Conservation (phyloP, 2,113 vertebrate species). For the Acrocephalus arundinaceus region DNA sequence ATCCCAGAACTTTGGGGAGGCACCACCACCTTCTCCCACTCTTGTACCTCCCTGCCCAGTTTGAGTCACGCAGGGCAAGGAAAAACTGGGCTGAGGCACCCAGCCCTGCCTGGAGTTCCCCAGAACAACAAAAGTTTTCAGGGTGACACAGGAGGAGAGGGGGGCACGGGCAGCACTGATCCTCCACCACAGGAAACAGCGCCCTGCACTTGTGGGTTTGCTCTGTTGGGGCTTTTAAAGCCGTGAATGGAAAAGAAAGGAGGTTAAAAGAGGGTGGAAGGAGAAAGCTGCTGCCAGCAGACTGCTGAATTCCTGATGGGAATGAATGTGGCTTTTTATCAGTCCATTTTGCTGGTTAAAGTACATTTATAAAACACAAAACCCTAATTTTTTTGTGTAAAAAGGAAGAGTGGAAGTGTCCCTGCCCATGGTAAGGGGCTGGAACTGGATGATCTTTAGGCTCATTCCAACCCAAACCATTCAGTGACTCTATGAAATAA, state of each 20-base stretch:
- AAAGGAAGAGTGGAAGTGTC: not conserved
- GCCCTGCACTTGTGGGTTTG: rapidly evolving
- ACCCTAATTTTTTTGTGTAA: not conserved
- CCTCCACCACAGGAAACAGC: not conserved
- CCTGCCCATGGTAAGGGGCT: not conserved
- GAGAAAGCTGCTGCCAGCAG: not conserved
- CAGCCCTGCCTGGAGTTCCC: not conserved
- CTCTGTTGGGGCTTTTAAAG: rapidly evolving
- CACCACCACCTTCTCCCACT: not conserved
- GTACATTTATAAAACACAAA: not conserved
- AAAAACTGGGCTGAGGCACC: not conserved
- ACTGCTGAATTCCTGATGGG: not conserved
- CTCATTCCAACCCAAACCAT: not conserved
- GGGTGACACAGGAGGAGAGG: not conserved
- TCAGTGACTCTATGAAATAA: not conserved
- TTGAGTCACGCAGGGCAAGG: not conserved
- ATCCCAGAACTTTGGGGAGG: not conserved
- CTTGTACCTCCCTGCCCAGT: not conserved
- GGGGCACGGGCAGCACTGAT: rapidly evolving
- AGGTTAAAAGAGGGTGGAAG: not conserved
- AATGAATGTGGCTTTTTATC: not conserved
- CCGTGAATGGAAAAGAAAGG: not conserved
- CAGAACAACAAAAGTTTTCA: not conserved
- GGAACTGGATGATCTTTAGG: not conserved
- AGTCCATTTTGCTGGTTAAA: not conserved